Evolutionary conservation across 2,113 vertebrate species (phyloP).

Genomic region (Tympanuchus pallidicinctus): DNA sequence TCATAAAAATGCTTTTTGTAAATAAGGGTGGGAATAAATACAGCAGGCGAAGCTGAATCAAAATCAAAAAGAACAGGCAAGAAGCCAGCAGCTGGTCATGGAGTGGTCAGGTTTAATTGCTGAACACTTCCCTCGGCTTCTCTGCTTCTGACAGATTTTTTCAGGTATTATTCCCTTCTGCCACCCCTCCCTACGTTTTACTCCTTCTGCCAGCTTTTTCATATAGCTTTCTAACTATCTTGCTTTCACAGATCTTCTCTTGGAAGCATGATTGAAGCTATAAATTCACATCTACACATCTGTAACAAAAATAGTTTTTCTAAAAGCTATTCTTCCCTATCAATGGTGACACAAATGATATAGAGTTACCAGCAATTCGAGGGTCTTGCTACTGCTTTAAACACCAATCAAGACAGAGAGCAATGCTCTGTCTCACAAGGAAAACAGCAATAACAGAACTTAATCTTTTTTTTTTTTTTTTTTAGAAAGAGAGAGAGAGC

Average conservation of each 20-base stretch:
- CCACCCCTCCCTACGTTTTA: fast-evolving
- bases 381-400: neutral
- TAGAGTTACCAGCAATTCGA: neutral
- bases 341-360: slow-evolving; percentile 4
- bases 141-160: neutral
- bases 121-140: neutral
- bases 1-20: neutral
- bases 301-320: slow-evolving; percentile 39
- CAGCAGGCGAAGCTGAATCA: neutral
- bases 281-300: slow-evolving; percentile 58
- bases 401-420: neutral
- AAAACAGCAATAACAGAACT: neutral
- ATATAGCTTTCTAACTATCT: slow-evolving; percentile 67
- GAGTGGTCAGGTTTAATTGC: neutral
- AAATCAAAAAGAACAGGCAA: neutral
- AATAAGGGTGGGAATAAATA: slow-evolving; percentile 14
- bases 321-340: slow-evolving; percentile 23
- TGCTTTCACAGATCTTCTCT: slow-evolving; percentile 61
- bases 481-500: neutral
- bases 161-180: neutral
- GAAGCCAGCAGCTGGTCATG: neutral
- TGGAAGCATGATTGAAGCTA: slow-evolving; percentile 53
- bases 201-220: slow-evolving; percentile 44
- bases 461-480: neutral
- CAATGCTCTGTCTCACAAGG: neutral